Evolutionary conservation across 2,888 invertebrate species (phyloP), one percentile per base, ranked within the genome.

Genomic region (Nysson spinosus): DNA sequence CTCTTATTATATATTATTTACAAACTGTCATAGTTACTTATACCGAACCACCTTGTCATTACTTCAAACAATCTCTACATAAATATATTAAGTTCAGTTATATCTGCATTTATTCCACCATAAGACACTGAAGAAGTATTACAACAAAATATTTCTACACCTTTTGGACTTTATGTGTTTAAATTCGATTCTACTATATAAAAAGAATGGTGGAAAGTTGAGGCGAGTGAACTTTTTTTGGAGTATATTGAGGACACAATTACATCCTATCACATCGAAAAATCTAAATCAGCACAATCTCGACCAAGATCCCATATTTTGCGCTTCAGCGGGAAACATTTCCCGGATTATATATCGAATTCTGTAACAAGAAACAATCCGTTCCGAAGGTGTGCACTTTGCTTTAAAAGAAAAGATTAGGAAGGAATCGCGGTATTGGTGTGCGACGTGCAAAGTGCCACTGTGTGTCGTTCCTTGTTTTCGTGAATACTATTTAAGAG

Each of bases 261-360:
- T n/a, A n/a, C n/a, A n/a, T n/a, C n/a, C n/a, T n/a, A n/a, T n/a
- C n/a, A n/a, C n/a, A n/a, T n/a, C n/a, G n/a, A n/a, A n/a, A n/a
- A n/a, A n/a, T n/a, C n/a, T n/a, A 40, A 40, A 39, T 51, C 3
- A 32, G 1, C 16, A 24, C 1, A 9, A 22, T 28, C 30, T 14
- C 44, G 28, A n/a, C 9, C 16, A 20, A 24, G 7, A 43, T 19
- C 28, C 30, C 20, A 51, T 40, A 32, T 40, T 32, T 7, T 22
- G n/a, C 40, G 42, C 19, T 30, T 51, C 4, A 42, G 9, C 42
- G 32, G 32, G 0, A 51, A 51, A 30, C 22, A 51, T 51, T 30
- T 51, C 22, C 51, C 51, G 11, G 40, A 51, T 32, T 51, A 40
- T 39, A 37, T 49, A 39, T 39, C 49, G 6, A 28, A 20, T 5